Conservation (phyloP, 2,113 vertebrate genomes). For the Rhinolophus ferrumequinum region DNA sequence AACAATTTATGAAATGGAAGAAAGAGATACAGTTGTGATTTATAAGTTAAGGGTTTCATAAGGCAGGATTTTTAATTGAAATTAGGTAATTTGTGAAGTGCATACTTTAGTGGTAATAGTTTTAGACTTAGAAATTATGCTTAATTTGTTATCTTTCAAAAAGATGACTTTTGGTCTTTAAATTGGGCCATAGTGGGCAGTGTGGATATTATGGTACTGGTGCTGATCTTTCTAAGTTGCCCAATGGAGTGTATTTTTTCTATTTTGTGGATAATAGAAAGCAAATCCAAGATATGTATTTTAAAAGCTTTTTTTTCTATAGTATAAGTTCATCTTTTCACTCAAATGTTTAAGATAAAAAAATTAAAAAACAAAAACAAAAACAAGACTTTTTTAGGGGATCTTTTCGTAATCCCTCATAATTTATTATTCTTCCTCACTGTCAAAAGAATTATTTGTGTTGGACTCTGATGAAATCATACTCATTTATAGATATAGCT, state of each 20-base stretch:
- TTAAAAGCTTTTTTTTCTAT: slow-evolving; percentile 16
- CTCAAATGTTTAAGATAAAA: slow-evolving; percentile 8
- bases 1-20: background rate
- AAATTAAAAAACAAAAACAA: background rate
- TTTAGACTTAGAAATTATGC: slow-evolving; percentile 7
- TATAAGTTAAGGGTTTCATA: slow-evolving; percentile 33
- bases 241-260: background rate
- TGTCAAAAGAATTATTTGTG: slow-evolving; percentile 37
- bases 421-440: slow-evolving; percentile 10
- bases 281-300: background rate
- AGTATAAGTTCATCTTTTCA: slow-evolving; percentile 14
- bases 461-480: slow-evolving; percentile 14
- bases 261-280: slow-evolving; percentile 4
- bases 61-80: slow-evolving; percentile 45
- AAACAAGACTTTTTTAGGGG: background rate
- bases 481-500: background rate
- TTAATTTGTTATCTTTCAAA: slow-evolving; percentile 12
- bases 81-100: slow-evolving; percentile 33
- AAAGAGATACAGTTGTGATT: background rate
- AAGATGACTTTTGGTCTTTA: slow-evolving; percentile 27
- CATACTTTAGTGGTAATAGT: background rate
- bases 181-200: background rate
- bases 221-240: background rate
- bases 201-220: background rate
- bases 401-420: background rate